These are phyloP conservation scores for Plebejus anna DNA, from an alignment of 2,888 invertebrate genomes.

Conservation along the genomic window DNA sequence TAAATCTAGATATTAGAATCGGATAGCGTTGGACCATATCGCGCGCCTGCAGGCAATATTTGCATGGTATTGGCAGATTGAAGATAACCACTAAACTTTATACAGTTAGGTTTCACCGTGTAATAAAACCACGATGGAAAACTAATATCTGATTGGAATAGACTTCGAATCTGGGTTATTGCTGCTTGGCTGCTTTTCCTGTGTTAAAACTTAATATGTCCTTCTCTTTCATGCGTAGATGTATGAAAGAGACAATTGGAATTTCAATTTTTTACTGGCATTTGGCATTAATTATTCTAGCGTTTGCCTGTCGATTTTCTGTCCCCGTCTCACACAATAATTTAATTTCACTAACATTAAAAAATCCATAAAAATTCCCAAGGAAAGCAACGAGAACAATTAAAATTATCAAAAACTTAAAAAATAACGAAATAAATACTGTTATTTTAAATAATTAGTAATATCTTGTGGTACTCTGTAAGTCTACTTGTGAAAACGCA, in stretches of 20 bases:
- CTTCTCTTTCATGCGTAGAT: background rate
- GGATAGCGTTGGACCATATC: constrained; percentile 30
- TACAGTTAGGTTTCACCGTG: constrained; percentile 1
- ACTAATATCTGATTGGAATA: constrained; percentile 6
- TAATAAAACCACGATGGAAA: constrained; percentile 5
- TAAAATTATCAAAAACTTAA: constrained; percentile 77
- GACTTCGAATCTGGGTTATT: background rate
- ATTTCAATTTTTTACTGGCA: background rate
- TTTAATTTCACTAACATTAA: constrained; percentile 65
- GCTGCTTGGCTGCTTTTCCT: background rate
- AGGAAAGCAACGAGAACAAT: constrained; percentile 77
- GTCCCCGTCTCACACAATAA: constrained; percentile 54
- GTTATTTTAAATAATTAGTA: constrained; percentile 50
- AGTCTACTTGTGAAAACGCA: constrained; percentile 18
- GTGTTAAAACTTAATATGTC: background rate
- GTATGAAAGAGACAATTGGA: background rate
- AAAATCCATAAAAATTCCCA: constrained; percentile 74
- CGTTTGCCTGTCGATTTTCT: constrained; percentile 37
- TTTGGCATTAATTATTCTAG: background rate
- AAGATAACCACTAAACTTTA: constrained; percentile 14
- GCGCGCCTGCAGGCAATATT: constrained; percentile 21
- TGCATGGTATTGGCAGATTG: constrained; percentile 23
- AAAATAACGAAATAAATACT: constrained; percentile 77
- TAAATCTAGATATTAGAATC: constrained; percentile 36
- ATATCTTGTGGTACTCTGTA: constrained; percentile 33